Percentiles rank a stretch among this genome's conserved stretches.
phyloP scores from a whole-genome alignment of 2,113 vertebrate genomes.

The Stegastes partitus region DNA sequence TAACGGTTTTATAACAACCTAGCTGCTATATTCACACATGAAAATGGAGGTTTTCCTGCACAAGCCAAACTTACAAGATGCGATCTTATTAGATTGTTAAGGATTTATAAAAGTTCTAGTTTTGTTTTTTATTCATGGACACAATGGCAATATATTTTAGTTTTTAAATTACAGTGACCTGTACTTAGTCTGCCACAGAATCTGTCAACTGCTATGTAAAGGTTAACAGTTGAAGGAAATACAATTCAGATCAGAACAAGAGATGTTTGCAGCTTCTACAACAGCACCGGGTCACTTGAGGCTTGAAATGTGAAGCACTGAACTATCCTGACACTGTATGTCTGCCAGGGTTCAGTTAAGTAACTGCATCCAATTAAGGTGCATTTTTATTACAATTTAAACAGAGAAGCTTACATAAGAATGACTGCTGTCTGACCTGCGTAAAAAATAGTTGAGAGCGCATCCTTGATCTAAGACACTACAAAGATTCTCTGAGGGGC shows the following conservation, averaged over 20 bases:
- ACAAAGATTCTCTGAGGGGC: background rate
- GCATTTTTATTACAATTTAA: constrained; percentile 12
- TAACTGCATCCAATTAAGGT: constrained; percentile 4
- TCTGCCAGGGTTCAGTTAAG: constrained; percentile 13
- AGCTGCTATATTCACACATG: background rate
- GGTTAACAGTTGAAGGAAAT: background rate
- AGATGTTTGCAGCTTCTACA: constrained; percentile 7
- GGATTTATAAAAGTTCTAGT: background rate
- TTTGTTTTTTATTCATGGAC: no score
- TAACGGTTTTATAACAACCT: no score
- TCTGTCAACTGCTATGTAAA: background rate
- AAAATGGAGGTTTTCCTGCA: background rate
- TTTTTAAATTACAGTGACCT: background rate
- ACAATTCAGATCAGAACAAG: background rate
- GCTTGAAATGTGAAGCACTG: constrained; percentile 13
- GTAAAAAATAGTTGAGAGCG: constrained; percentile 6
- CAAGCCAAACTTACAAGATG: no score
- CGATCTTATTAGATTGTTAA: background rate
- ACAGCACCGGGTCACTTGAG: constrained; percentile 2
- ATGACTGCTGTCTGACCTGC: background rate
- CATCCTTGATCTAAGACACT: constrained; percentile 2
- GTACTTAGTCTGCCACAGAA: background rate
- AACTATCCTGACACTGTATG: background rate
- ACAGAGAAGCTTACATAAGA: background rate
- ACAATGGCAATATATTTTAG: background rate